Evolutionary conservation across 2,113 vertebrate species (phyloP).

Genomic region (Hippocampus zosterae): DNA sequence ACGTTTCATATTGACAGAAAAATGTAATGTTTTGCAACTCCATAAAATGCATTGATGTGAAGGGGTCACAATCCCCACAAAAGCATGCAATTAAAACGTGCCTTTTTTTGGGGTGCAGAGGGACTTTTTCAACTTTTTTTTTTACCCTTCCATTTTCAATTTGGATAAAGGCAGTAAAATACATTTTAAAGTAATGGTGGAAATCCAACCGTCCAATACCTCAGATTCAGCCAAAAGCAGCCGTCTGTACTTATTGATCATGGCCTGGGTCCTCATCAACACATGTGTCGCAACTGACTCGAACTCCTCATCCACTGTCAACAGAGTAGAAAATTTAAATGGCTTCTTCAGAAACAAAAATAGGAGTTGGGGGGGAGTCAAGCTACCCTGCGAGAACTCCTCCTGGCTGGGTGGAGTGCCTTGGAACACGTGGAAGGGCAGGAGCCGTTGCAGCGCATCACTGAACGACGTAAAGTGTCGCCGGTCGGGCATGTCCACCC

Average conservation of each 20-base stretch:
- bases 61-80: background rate
- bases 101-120: too few species aligned
- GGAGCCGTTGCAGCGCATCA: constrained; percentile 82
- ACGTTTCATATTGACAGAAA: too few species aligned
- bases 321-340: background rate
- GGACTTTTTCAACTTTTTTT: too few species aligned
- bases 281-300: constrained; percentile 87
- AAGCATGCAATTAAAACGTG: background rate
- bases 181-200: too few species aligned
- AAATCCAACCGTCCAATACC: constrained; percentile 58
- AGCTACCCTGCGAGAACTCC: constrained; percentile 78
- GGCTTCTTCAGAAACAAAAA: background rate
- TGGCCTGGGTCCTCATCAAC: constrained; percentile 86
- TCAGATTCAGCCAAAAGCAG: constrained; percentile 94
- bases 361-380: background rate
- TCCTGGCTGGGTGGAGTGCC: constrained; percentile 82
- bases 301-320: constrained; percentile 89
- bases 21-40: background rate
- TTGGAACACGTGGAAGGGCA: constrained; percentile 93
- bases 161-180: too few species aligned
- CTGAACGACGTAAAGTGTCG: constrained; percentile 79
- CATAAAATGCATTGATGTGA: background rate
- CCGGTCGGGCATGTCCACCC: constrained; percentile 77
- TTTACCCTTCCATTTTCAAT: too few species aligned
- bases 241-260: constrained; percentile 96